Evolutionary conservation across 2,113 vertebrate species (phyloP).

Genomic region (Ceyx melanurus): DNA sequence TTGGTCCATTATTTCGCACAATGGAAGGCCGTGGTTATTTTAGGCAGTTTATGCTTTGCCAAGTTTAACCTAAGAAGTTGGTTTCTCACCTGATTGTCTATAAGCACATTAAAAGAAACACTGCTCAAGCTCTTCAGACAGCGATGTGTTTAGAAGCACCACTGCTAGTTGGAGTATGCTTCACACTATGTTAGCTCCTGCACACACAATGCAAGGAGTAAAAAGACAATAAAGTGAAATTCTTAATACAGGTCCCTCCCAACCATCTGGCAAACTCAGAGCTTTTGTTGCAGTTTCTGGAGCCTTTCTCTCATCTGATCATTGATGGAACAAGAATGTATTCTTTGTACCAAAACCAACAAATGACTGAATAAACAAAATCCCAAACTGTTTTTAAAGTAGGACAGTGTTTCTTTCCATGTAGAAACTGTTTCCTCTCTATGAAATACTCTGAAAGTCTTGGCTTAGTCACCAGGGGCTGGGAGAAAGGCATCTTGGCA

Average conservation of each 20-base stretch:
- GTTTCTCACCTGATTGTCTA: neutral
- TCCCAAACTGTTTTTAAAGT: neutral
- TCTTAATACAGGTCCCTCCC: neutral
- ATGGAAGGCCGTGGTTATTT: neutral
- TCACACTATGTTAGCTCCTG: neutral
- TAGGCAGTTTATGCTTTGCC: neutral
- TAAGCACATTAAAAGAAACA: neutral
- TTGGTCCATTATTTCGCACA: neutral
- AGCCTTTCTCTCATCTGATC: neutral
- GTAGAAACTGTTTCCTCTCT: neutral
- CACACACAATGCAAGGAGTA: neutral
- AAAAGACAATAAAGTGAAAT: neutral
- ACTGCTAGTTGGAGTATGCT: neutral
- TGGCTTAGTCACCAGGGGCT: neutral
- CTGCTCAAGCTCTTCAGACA: neutral
- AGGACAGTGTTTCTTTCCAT: neutral
- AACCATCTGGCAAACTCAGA: neutral
- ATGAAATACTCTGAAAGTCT: neutral
- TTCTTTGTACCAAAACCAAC: neutral
- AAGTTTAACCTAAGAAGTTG: neutral
- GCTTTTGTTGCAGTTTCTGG: neutral
- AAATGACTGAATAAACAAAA: neutral
- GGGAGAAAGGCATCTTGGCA: neutral
- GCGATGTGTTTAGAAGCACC: fast-evolving
- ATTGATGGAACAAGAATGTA: neutral